Base-by-base conservation (phyloP, 2,888 invertebrate species). In the Tenthredo notha region DNA sequence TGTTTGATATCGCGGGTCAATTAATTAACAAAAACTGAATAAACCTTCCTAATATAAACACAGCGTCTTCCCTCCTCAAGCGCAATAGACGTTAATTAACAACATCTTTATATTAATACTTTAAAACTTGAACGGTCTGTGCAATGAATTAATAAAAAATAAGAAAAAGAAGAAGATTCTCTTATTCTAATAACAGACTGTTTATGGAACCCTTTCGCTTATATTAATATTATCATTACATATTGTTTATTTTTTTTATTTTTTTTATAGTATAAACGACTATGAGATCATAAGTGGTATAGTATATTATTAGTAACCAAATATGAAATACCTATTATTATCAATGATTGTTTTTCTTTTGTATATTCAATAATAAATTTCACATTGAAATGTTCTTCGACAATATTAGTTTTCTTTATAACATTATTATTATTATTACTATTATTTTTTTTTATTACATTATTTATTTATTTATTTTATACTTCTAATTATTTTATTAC, bases 311-410 rank as follows among this genome's bases (percentile, higher is more conserved):
- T 43, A 40, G 47, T 70, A 50, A n/a, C 15, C 33, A 18, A 83
- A 61, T 25, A 65, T 47, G 78, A 18, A 58, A 50, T 50, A 54
- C 10, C 33, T 61, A n/a, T 58, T 65, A 61, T 43, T 61, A 40
- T 18, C 15, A 78, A 78, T 61, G 65, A 77, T 78, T 75, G 25
- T 54, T 47, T 47, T 58, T 40, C 37, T 37, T 70, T 74, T 74
- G 40, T 74, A 82, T 77, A 33, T 54, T 9, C 33, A 54, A 29
- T 29, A 77, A 77, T 77, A 77, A 77, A 77, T 77, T 77, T 77
- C 77, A 77, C 77, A 77, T 50, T 54, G 77, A 77, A 77, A 77
- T 50, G 54, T 77, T 72, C 40, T 18, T 4, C n/a, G 37, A 10
- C n/a, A 7, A 37, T 5, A 6, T n/a, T n/a, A n/a, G 2, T 70